Evolutionary conservation across 2,797 vertebrate genomes (phyloP).

Genomic region (Pangasius djambal): DNA sequence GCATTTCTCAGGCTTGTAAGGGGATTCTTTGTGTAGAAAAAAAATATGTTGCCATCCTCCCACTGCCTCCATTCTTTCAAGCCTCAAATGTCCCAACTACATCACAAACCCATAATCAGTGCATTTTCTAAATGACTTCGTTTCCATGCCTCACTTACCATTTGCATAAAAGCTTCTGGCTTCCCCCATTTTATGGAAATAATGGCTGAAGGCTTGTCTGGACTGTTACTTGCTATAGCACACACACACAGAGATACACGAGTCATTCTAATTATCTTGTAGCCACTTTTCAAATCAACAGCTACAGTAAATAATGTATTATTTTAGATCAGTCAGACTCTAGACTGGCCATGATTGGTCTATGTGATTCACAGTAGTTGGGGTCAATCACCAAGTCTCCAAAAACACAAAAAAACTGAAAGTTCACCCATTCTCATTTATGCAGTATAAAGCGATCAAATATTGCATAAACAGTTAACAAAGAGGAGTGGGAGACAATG

Average conservation of each 20-base stretch:
- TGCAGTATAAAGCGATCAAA: not conserved
- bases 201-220: conserved; percentile 23
- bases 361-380: not conserved
- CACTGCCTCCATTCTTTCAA: not conserved
- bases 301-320: not conserved
- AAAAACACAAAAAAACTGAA: not conserved
- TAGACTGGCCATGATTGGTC: not conserved
- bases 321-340: not conserved
- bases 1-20: not conserved
- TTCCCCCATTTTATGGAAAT: conserved; percentile 22
- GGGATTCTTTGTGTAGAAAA: not conserved
- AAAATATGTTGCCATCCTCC: not conserved
- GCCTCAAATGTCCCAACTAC: conserved; percentile 11
- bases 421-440: not conserved
- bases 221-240: not conserved
- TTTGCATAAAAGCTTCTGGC: conserved; percentile 45
- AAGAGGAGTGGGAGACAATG: not conserved
- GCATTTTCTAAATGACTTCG: conserved; percentile 28
- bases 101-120: conserved; percentile 34
- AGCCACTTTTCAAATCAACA: not conserved
- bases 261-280: not conserved
- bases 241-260: not conserved
- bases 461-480: not conserved
- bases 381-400: not conserved
- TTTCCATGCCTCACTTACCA: conserved; percentile 28